Conservation (phyloP, 92 coral and sea anemone species). For the Porites cylindrica region DNA sequence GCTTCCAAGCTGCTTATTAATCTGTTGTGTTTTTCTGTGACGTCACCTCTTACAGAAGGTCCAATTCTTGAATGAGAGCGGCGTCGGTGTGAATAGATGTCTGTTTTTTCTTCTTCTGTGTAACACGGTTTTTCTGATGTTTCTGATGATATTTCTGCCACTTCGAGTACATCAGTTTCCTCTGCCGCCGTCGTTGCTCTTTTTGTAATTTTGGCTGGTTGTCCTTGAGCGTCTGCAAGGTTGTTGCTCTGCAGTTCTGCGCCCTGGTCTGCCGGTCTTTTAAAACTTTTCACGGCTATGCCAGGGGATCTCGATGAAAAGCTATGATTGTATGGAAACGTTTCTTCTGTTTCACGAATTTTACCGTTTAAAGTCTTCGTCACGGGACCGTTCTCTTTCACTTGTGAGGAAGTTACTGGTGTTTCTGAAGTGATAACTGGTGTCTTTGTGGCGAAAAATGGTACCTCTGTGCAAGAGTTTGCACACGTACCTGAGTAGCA, state of each 20-base stretch:
- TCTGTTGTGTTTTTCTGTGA: neutral
- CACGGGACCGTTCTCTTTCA: neutral
- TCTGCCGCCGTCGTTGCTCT: neutral
- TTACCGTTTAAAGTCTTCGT: neutral
- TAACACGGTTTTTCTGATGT: neutral
- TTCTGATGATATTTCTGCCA: neutral
- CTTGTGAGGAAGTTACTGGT: neutral
- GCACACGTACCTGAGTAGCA: neutral
- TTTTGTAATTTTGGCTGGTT: neutral
- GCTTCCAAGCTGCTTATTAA: neutral
- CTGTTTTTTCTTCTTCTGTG: constrained; percentile 1
- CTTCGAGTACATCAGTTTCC: neutral
- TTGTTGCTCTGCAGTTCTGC: neutral
- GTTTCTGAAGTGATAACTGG: neutral
- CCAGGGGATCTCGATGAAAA: neutral
- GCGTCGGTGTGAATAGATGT: neutral
- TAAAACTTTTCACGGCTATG: neutral
- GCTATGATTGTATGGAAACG: neutral
- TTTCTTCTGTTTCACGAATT: neutral
- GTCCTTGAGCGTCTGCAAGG: neutral
- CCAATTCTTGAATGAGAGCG: neutral
- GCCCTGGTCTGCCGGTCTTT: neutral
- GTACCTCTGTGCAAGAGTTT: neutral
- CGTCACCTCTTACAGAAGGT: neutral
- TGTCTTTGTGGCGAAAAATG: neutral